Base-by-base conservation (phyloP, 1,140 invertebrate species). In the Scaptodrosophila lebanonensis region DNA sequence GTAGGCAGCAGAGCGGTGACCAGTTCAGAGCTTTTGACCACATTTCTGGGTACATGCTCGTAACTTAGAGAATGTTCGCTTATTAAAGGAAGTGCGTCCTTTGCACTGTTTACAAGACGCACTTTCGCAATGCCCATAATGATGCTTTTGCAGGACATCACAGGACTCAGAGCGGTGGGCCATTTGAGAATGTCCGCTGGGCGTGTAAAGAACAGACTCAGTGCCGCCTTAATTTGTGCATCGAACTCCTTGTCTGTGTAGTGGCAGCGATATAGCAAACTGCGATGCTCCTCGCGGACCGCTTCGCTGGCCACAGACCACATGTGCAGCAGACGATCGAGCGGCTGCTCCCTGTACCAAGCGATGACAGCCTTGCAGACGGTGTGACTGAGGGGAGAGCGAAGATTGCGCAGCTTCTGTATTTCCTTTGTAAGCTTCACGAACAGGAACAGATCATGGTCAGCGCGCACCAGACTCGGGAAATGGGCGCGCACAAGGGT, bases 391-490 rank as follows among this genome's bases (percentile, higher is more conserved):
- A 86, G 47, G 8, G 63, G 58, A 0, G 62, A 62, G 20, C 63
- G 60, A 1, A 63, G 65, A 0, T 54, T 40, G 4, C 62, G 32
- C 6, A 59, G 8, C 3, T 62, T 61, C 7, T 83, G 79, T 13
- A 85, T 47, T 2, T 59, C 44, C 18, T 53, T 57, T 11, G 64
- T 65, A 18, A 83, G 64, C 33, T 75, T 67, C n/a, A 44, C 36
- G n/a, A 86, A 70, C 4, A 71, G 15, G 2, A 86, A 64, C 15
- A 86, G 43, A 16, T 86, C 76, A 17, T 42, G 52, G 4, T 72
- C 83, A 6, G 17, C 48, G 25, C 20, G 35, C 3, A 86, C 43
- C 8, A 83, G 38, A 5, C 32, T 36, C 0, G 48, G 12, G 15
- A 85, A 65, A 4, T 51, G 22, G 6, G 35, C 38, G 0, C 84